Base-by-base conservation (phyloP, 2,888 invertebrate species). In the Oscheius sp. region DNA sequence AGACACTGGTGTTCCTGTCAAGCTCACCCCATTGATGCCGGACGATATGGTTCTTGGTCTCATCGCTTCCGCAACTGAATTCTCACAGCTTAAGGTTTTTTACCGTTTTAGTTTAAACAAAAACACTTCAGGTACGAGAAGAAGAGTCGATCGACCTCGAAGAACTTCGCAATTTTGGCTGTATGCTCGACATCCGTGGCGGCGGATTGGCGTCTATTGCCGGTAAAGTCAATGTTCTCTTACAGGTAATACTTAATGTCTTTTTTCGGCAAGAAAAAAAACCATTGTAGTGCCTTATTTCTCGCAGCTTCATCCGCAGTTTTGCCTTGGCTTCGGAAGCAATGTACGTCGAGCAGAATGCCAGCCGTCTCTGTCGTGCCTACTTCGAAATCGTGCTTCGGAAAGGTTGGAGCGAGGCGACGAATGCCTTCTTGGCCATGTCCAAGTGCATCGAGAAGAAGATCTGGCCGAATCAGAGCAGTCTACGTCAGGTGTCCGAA, bases 61-160 rank as follows among this genome's bases (percentile, higher is more conserved):
- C 93, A 93, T 99, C 70, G 94, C 96, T 0, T 92, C 93, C 78
- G 94, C 98, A 2, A 94, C 95, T 60, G 99, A 99, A 90, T 99
- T 99, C 90, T 93, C 95, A 78, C 96, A 98, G 88, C 92, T 98
- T 0, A 97, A 97, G 92, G 94, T 94, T 85, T 21, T 13, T 9
- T 59, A 11, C 66, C 35, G 59, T 62, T 76, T 29, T 76, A 50
- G 70, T 75, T 21, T 71, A 68, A 29, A 35, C 50, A 21, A 42
- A 57, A 21, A 21, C 21, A 13, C 32, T 62, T 55, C 81, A 94
- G 94, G 93, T 96, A 0, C 92, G 99, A 70, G 97, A 98, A 89
- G 98, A 99, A 89, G 99, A 99, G 90, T 90, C 96, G 84, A 92
- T 93, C 13, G 98, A 99, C 89, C 90, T 99, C 70, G 95, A 96